A percentile compares a stretch with the other conserved stretches of the same genome.
These are phyloP conservation scores for Diachasma alloeum DNA, from an alignment of 1,140 invertebrate species.

Conservation along the genomic window DNA sequence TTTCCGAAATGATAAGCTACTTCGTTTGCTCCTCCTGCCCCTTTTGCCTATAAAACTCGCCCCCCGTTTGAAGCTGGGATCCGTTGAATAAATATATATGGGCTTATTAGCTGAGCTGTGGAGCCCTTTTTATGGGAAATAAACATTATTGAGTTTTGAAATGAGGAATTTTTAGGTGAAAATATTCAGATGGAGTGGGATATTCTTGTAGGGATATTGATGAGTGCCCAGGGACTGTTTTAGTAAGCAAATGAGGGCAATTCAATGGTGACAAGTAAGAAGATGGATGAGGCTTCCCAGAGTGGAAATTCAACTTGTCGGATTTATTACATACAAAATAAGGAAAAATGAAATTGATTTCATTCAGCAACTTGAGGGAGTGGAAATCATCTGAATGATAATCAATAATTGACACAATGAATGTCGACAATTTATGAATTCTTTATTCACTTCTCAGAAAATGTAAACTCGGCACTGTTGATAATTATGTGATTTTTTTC, in stretches of 20 bases:
- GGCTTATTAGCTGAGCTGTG: slow-evolving; percentile 29
- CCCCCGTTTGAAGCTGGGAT: not conserved
- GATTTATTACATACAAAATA: not conserved
- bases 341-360: too few species aligned
- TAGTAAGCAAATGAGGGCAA: slow-evolving; percentile 64
- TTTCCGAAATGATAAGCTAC: slow-evolving; percentile 52
- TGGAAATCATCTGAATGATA: too few species aligned
- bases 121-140: not conserved
- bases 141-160: not conserved
- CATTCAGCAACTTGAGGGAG: too few species aligned
- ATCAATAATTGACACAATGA: too few species aligned
- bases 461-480: too few species aligned
- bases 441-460: too few species aligned
- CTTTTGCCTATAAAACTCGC: slow-evolving; percentile 33
- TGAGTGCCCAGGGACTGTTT: slow-evolving; percentile 59
- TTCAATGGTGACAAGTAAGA: slow-evolving; percentile 63
- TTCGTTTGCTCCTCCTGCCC: slow-evolving; percentile 22
- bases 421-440: too few species aligned
- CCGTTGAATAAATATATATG: slow-evolving; percentile 37
- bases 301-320: slow-evolving; percentile 4
- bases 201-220: slow-evolving; percentile 30
- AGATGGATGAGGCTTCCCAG: slow-evolving; percentile 63
- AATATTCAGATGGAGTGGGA: not conserved
- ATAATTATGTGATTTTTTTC: too few species aligned
- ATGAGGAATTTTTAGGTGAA: not conserved